Evolutionary conservation across 2,888 invertebrate species (phyloP), one percentile per base, ranked within the genome.

Genomic region (Perizoma affinitatum): DNA sequence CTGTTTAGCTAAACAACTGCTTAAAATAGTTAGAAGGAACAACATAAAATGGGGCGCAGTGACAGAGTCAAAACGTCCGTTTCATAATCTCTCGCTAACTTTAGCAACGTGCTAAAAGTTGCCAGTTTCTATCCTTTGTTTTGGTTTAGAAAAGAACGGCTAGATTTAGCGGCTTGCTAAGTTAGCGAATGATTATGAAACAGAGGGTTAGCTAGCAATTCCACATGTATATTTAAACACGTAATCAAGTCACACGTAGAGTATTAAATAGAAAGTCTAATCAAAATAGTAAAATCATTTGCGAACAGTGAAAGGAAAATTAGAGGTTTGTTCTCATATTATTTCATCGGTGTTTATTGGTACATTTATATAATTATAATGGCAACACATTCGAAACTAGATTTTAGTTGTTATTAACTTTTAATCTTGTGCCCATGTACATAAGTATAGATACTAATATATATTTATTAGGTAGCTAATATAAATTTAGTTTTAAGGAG

Each of bases 181-280:
- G 22, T 22, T 22, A 22, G 22, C 3, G 22, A 22, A 22, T 22
- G 22, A 22, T 22, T 22, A 22, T 22, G 22, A 22, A 22, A 22
- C 22, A 22, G 22, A 22, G 22, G 22, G 22, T 22, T 22, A 22
- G 22, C 22, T 22, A 22, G 22, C 3, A 1, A 22, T 22, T 22
- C 22, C 22, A 22, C 1, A 38, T 38, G 65, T 70, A 72, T 68
- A 78, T 79, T 70, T 73, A 65, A 64, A 75, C 75, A 80, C 79
- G 80, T 82, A 87, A 83, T 81, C 68, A 67, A 66, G 62, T 58
- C 70, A 63, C 82, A 82, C 79, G 82, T 83, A 80, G 73, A 74
- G 76, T 84, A 86, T 85, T 84, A 84, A 85, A 86, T 87, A 87
- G 88, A 89, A 88, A 90, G 89, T 87, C 50, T 65, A 79, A 83